A percentile compares a stretch with the other conserved stretches of the same genome.
These are phyloP conservation scores for Pterophyllum scalare DNA, from an alignment of 2,113 vertebrate species.

Conservation along the genomic window DNA sequence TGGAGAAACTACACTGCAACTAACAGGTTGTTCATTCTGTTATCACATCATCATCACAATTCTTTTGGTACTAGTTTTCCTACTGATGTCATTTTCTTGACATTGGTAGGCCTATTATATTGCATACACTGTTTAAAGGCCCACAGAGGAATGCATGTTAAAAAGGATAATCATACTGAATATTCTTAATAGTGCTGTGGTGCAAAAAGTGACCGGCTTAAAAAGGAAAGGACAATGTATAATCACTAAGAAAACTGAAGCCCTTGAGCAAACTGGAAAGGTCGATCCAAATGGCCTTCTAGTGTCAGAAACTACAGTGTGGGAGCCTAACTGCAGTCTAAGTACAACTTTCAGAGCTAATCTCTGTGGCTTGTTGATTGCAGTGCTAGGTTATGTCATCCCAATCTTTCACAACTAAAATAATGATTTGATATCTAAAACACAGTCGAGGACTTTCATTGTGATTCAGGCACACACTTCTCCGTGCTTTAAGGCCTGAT, in stretches of 20 bases:
- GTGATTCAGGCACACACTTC: background rate
- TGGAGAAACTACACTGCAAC: background rate
- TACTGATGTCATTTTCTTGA: background rate
- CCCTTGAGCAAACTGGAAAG: background rate
- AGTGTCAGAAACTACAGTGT: background rate
- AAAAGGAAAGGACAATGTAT: background rate
- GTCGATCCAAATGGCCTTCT: background rate
- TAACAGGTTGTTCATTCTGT: background rate
- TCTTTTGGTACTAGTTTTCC: background rate
- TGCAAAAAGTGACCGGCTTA: background rate
- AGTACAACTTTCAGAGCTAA: conserved; percentile 1
- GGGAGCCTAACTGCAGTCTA: background rate
- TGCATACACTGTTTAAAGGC: background rate
- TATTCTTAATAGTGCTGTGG: background rate
- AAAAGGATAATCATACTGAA: background rate
- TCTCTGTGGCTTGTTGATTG: background rate
- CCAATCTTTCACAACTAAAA: background rate
- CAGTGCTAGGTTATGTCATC: background rate
- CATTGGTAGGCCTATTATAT: background rate
- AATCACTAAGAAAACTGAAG: background rate
- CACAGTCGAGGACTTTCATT: background rate
- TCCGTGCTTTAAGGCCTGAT: background rate
- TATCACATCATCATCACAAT: background rate
- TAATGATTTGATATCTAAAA: background rate
- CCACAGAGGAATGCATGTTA: background rate